Conservation (phyloP, 2,888 invertebrate species). For the Rhingia rostrata region DNA sequence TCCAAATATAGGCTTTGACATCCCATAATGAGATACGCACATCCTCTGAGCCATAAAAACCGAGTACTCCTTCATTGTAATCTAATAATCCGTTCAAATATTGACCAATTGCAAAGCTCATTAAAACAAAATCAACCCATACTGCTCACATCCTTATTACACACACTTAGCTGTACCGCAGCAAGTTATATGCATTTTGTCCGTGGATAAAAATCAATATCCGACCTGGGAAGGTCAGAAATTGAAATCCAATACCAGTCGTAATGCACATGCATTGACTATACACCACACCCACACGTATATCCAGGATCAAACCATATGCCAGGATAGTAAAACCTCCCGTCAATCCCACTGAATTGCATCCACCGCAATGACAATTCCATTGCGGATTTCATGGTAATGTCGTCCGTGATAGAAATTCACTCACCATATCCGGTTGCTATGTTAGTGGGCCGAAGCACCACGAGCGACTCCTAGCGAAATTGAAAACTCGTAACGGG, state of each 20-base stretch:
- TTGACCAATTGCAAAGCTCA: conserved; percentile 30
- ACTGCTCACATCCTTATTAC: not conserved
- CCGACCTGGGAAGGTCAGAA: too few species aligned
- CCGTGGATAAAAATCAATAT: conserved; percentile 17
- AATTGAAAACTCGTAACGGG: conserved; percentile 3
- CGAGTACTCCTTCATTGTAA: not conserved
- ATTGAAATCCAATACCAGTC: too few species aligned
- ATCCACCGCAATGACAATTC: conserved; percentile 50
- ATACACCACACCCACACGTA: too few species aligned
- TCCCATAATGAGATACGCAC: not conserved
- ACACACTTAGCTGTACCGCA: not conserved
- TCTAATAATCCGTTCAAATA: conserved; percentile 35
- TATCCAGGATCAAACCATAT: not conserved
- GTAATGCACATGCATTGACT: too few species aligned
- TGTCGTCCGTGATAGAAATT: conserved; percentile 36
- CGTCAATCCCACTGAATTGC: conserved; percentile 28
- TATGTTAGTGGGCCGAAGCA: not conserved
- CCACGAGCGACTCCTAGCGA: not conserved
- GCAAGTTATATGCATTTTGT: not conserved
- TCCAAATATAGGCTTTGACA: not conserved
- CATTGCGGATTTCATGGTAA: conserved; percentile 31
- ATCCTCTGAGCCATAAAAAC: not conserved
- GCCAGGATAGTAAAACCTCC: not conserved
- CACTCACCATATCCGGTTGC: conserved; percentile 27
- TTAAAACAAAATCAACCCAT: conserved; percentile 26